Evolutionary conservation across 2,113 vertebrate species (phyloP), one percentile per base, ranked within the genome.

Genomic region (Redunca redunca): DNA sequence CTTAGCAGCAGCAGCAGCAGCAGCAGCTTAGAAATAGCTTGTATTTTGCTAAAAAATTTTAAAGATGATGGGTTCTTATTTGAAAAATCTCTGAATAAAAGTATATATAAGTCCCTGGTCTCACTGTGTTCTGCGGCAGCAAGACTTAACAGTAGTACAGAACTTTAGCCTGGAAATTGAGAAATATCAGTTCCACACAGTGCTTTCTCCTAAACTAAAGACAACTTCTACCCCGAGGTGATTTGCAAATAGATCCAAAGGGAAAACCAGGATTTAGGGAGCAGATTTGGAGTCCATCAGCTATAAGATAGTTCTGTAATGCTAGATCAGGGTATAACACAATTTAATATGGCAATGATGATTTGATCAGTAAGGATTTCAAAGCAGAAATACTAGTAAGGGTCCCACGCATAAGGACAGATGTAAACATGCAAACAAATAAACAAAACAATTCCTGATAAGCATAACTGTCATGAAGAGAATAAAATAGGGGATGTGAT

Each of bases 41-140:
- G 77, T 53, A 74, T 88, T 97, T 97, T 95, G 88, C 40, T 96
- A 40, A 91, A 78, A 92, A 62, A 26, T 3, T n/a, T 55, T 74
- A 91, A 86, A 43, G 28, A 58, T 87, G 33, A 55, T 50, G 40
- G 12, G 6, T 90, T 82, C 30, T 96, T 91, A 83, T 89, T 88
- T 78, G 55, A 89, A 57, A 12, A 60, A 16, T 77, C 19, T 91
- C 86, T 95, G 58, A 80, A 86, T 64, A 80, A 62, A 96, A 87
- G 48, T 92, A 9, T 91, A 33, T n/a, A n/a, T 85, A 94, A 88
- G 48, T 46, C 58, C n/a, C 62, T 26, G 21, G 0, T 88, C 57
- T 95, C 46, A 55, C 10, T 81, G n/a, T 95, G 86, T 64, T 52
- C 33, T 30, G 26, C 40, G 62, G 23, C 40, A 87, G 36, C 78